Conservation (phyloP, 2,888 invertebrate species). For the Chymomyza caudatula region DNA sequence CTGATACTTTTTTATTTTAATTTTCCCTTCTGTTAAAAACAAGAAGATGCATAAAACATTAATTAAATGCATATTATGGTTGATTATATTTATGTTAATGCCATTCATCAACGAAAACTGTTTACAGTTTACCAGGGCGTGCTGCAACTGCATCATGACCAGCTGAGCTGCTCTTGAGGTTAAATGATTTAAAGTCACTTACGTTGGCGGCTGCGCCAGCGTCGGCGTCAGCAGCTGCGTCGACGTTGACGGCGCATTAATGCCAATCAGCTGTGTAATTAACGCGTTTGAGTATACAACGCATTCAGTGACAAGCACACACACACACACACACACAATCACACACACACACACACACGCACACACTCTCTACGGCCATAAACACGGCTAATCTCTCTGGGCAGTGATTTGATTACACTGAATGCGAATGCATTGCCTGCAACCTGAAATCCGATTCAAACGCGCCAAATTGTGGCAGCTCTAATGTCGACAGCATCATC, state of each 20-base stretch:
- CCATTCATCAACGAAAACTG: constrained; percentile 47
- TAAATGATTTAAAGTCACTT: constrained; percentile 32
- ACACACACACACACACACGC: not conserved
- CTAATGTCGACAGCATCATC: constrained; percentile 56
- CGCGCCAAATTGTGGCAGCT: constrained; percentile 1
- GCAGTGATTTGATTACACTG: constrained; percentile 66
- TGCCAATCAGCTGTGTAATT: constrained; percentile 64
- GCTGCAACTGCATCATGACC: not conserved
- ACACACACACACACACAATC: not conserved
- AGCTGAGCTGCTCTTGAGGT: not conserved
- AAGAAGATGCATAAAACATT: constrained; percentile 19
- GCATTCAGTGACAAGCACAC: not conserved
- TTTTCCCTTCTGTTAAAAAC: not conserved
- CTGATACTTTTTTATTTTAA: not conserved
- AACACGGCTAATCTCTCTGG: constrained; percentile 60
- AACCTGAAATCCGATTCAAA: constrained; percentile 1
- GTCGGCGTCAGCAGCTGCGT: constrained; percentile 6
- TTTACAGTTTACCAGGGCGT: not conserved
- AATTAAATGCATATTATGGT: constrained; percentile 42
- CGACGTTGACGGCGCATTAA: constrained; percentile 43
- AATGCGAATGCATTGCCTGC: constrained; percentile 5
- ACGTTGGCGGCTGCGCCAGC: constrained; percentile 36
- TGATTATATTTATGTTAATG: constrained; percentile 48
- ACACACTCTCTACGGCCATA: constrained; percentile 41
- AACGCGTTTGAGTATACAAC: constrained; percentile 43